Conservation (phyloP, 30 jellyfish, hydroid and myxozoan genomes). For the Nemopilema nomurai region DNA sequence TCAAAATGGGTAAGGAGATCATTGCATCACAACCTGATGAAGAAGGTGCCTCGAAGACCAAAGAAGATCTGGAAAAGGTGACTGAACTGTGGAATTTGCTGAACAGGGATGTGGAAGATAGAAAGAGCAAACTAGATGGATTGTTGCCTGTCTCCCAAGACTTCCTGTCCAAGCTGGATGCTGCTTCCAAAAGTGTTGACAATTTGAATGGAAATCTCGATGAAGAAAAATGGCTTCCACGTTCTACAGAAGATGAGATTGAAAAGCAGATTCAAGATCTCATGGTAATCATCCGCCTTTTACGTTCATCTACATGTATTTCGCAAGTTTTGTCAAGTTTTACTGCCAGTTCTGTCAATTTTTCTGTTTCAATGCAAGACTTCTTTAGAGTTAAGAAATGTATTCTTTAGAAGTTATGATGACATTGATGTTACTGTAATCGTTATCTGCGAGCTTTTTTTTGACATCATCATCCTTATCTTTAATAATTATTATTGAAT, state of each 20-base stretch:
- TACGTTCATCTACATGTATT: too few relatives aligned
- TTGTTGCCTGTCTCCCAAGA: constrained; percentile 79
- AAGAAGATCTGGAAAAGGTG: constrained; percentile 67
- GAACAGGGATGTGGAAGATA: constrained; percentile 56
- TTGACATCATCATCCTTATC: too few relatives aligned
- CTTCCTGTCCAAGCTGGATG: constrained; percentile 46
- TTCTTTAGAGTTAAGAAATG: too few relatives aligned
- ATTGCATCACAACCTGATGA: constrained; percentile 80
- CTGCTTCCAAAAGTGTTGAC: constrained; percentile 42
- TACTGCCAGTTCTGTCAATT: too few relatives aligned
- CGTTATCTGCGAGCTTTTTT: too few relatives aligned
- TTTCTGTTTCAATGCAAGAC: too few relatives aligned
- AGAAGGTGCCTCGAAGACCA: constrained; percentile 62
- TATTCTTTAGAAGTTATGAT: too few relatives aligned
- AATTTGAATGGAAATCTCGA: constrained; percentile 64
- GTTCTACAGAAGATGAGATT: constrained; percentile 40
- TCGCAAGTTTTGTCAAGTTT: too few relatives aligned
- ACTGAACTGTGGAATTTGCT: constrained; percentile 70
- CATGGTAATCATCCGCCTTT: too few relatives aligned
- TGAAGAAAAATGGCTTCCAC: constrained; percentile 74
- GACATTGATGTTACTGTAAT: too few relatives aligned
- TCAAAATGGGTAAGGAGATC: constrained; percentile 85
- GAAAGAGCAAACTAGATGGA: constrained; percentile 77
- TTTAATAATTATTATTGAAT: too few relatives aligned
- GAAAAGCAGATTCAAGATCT: constrained; percentile 69